Evolutionary conservation across 2,113 vertebrate species (phyloP).

Genomic region (Python bivittatus): DNA sequence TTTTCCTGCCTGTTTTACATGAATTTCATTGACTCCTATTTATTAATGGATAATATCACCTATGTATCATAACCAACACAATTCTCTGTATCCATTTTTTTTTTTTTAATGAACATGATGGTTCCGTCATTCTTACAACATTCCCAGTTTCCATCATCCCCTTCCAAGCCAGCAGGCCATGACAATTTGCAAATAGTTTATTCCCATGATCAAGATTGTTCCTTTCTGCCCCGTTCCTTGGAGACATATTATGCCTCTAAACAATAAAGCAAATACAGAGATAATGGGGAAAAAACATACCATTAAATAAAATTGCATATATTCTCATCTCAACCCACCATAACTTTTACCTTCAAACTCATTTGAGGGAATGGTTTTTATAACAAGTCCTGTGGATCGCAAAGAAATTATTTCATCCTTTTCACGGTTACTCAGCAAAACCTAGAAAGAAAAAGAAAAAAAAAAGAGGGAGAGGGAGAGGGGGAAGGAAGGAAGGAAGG

Average conservation of each 20-base stretch:
- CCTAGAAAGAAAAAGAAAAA: slow-evolving; percentile 68
- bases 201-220: neutral
- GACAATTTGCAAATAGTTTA: neutral
- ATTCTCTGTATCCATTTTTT: neutral
- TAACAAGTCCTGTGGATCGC: slow-evolving; percentile 74
- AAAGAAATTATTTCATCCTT: slow-evolving; percentile 72
- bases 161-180: neutral
- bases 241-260: neutral
- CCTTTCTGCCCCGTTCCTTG: neutral
- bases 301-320: neutral
- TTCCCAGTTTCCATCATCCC: neutral
- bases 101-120: neutral
- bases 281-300: neutral
- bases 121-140: neutral
- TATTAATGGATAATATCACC: neutral
- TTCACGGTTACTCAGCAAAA: slow-evolving; percentile 81
- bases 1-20: neutral
- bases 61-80: neutral
- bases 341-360: slow-evolving; percentile 77
- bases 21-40: neutral
- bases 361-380: slow-evolving; percentile 80
- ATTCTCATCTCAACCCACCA: accelerated
- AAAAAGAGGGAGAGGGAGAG: no score
- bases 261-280: neutral
- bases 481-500: no score